Percentiles rank a stretch among this genome's conserved stretches.
Evolutionary conservation across 2,888 invertebrate species (phyloP).

Genomic region (Pachymerium ferrugineum): DNA sequence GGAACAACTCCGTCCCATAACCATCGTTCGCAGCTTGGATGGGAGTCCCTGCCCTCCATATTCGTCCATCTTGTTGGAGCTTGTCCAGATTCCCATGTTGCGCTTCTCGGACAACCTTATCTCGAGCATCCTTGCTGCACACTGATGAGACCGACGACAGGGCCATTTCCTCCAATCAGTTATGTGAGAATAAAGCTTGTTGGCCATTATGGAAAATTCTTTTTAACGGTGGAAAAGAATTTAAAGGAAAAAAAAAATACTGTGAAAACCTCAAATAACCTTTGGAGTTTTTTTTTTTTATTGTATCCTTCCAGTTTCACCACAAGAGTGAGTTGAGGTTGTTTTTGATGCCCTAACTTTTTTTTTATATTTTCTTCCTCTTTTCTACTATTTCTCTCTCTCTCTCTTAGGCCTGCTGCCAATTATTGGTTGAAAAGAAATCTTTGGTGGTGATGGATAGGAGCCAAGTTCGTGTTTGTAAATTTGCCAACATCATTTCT

Average conservation of each 20-base stretch:
- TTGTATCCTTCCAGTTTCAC: not conserved
- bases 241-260: too few relatives aligned
- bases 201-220: too few relatives aligned
- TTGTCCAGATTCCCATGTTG: constrained; percentile 5
- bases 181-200: too few relatives aligned
- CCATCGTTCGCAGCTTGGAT: not conserved
- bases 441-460: not conserved
- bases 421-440: not conserved
- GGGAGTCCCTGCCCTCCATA: not conserved
- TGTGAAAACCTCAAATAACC: too few relatives aligned
- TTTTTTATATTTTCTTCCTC: not conserved
- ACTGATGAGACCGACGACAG: not conserved
- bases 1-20: constrained; percentile 1
- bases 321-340: not conserved
- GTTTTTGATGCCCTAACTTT: too few relatives aligned
- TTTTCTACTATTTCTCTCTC: not conserved
- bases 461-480: constrained; percentile 1
- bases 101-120: not conserved
- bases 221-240: too few relatives aligned
- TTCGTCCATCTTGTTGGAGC: constrained; percentile 16
- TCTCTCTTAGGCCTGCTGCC: not conserved
- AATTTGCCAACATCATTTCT: constrained; percentile 15
- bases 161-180: not conserved
- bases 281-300: not conserved
- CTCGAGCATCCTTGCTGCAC: not conserved